These are phyloP conservation scores for Rhingia rostrata DNA, from an alignment of 2,888 invertebrate species.

Conservation along the genomic window DNA sequence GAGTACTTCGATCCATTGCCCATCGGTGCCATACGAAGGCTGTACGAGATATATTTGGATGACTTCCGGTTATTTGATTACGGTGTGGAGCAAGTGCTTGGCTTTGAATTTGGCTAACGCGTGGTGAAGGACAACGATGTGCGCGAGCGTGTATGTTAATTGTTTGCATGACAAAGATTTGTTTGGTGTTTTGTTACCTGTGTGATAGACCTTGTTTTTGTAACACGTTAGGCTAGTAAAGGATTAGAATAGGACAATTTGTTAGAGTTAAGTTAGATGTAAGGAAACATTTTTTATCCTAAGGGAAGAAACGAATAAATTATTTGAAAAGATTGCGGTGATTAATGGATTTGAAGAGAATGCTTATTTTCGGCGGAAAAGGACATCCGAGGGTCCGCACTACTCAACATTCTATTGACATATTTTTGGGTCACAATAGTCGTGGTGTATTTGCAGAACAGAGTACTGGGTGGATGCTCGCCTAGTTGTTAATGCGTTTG, in stretches of 20 bases:
- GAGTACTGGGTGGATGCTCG: no score
- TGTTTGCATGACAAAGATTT: constrained; percentile 23
- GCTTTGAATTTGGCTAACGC: constrained; percentile 88
- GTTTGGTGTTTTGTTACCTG: constrained; percentile 36
- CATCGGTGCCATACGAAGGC: constrained; percentile 87
- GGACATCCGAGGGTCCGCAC: background rate
- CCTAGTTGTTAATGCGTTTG: no score
- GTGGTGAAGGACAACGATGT: constrained; percentile 7
- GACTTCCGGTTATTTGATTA: constrained; percentile 94
- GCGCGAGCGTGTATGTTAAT: constrained; percentile 19
- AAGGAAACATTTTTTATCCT: constrained; percentile 1
- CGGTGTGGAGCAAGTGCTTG: constrained; percentile 89
- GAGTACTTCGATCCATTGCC: constrained; percentile 89
- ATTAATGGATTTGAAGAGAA: background rate
- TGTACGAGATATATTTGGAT: constrained; percentile 89
- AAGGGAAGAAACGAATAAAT: constrained; percentile 35
- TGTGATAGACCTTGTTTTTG: constrained; percentile 54
- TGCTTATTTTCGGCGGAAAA: background rate
- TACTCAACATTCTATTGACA: background rate
- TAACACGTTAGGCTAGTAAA: constrained; percentile 9
- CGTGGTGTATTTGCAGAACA: no score
- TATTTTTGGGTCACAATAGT: no score
- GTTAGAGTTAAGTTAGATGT: constrained; percentile 32
- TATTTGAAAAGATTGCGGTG: constrained; percentile 14
- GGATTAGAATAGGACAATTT: background rate